These are phyloP conservation scores for Novumbra hubbsi DNA, from an alignment of 2,797 vertebrate genomes.

Conservation along the genomic window DNA sequence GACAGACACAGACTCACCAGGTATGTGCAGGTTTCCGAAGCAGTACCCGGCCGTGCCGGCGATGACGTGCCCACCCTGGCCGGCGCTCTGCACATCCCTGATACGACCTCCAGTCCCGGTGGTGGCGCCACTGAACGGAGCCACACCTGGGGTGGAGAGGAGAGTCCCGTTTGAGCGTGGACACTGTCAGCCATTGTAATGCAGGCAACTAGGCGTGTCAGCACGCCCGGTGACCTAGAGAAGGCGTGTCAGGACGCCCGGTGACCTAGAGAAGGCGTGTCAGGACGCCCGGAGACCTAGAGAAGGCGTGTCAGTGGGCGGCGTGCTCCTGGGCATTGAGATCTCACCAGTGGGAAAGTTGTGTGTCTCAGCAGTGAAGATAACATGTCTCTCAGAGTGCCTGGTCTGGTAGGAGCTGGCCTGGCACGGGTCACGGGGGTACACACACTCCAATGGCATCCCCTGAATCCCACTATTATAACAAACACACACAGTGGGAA, in stretches of 20 bases:
- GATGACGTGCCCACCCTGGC: conserved; percentile 86
- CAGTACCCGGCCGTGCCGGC: conserved; percentile 92
- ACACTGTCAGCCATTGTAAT: no score
- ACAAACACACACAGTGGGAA: conserved; percentile 13
- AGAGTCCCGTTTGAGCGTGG: no score
- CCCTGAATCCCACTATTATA: conserved; percentile 82
- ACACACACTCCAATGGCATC: conserved; percentile 73
- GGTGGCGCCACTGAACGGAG: conserved; percentile 89
- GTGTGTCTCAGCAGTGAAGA: conserved; percentile 95
- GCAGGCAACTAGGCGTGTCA: no score
- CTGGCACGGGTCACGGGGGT: conserved; percentile 73
- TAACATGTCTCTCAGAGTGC: conserved; percentile 77
- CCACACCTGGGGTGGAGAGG: conserved; percentile 74
- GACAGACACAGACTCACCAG: conserved; percentile 69
- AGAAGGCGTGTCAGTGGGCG: not conserved
- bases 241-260: not conserved
- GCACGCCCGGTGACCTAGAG: not conserved
- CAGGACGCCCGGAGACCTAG: not conserved
- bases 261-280: not conserved
- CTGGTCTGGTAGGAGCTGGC: conserved; percentile 75
- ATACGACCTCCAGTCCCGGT: conserved; percentile 91
- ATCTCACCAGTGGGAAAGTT: conserved; percentile 90
- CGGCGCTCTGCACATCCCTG: conserved; percentile 88
- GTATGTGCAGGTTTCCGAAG: conserved; percentile 88
- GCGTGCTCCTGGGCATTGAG: not conserved